phyloP scores from a whole-genome alignment of 2,113 vertebrate species.

The Pelvicachromis taeniatus region DNA sequence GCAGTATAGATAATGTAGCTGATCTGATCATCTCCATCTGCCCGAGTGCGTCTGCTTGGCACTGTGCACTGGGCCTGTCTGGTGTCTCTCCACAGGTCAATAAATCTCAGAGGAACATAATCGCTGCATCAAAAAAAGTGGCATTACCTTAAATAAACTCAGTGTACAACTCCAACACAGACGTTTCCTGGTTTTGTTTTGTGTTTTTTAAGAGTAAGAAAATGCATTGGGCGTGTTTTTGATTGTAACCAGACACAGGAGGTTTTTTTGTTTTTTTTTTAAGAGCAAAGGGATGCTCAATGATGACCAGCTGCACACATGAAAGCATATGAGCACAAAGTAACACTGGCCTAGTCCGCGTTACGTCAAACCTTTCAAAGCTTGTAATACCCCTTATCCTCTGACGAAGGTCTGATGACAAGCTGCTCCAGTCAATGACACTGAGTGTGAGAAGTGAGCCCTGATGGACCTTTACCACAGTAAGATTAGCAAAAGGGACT shows the following conservation, averaged over 20 bases:
- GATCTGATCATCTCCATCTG: slow-evolving; percentile 43
- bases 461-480: slow-evolving; percentile 36
- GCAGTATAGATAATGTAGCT: slow-evolving; percentile 5
- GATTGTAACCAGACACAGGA: background rate
- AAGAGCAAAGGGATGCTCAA: slow-evolving; percentile 8
- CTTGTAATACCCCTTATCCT: slow-evolving; percentile 78
- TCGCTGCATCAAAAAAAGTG: slow-evolving; percentile 18
- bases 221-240: background rate
- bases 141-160: background rate
- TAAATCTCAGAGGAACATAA: slow-evolving; percentile 12
- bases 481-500: slow-evolving; percentile 36
- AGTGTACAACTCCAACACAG: background rate
- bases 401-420: slow-evolving; percentile 77
- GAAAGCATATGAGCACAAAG: slow-evolving; percentile 50
- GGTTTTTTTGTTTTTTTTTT: background rate
- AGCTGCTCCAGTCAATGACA: slow-evolving; percentile 72
- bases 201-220: background rate
- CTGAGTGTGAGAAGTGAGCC: slow-evolving; percentile 43
- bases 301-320: slow-evolving; percentile 45
- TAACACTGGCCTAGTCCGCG: slow-evolving; percentile 50
- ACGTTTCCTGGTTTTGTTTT: background rate
- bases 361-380: slow-evolving; percentile 78
- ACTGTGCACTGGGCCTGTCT: background rate
- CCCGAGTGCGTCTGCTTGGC: slow-evolving; percentile 1
- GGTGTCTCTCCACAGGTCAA: slow-evolving; percentile 19